These are phyloP conservation scores for Euborellia annulipes DNA, from an alignment of 1,140 invertebrate genomes.

Conservation along the genomic window DNA sequence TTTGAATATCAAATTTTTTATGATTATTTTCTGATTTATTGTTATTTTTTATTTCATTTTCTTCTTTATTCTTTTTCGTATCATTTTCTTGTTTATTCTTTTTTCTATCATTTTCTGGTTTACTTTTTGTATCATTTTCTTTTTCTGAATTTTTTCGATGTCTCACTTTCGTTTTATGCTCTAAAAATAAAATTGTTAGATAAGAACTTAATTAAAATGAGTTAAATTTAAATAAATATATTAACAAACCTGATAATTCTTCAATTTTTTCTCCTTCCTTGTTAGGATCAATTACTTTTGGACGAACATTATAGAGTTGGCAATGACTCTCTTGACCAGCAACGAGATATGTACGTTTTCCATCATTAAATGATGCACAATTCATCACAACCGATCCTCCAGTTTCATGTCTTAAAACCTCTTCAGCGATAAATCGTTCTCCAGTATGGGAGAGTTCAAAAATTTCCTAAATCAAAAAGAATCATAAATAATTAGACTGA, in stretches of 20 bases:
- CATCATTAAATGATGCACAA: constrained; percentile 50
- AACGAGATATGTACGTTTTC: constrained; percentile 57
- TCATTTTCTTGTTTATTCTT: constrained; percentile 23
- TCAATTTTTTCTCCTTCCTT: constrained; percentile 10
- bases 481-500: constrained; percentile 3
- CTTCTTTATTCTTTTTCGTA: not conserved
- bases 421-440: constrained; percentile 60
- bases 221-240: no score
- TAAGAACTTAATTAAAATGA: no score
- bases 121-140: constrained; percentile 24
- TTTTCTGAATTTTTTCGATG: constrained; percentile 25
- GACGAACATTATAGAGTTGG: constrained; percentile 70
- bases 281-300: constrained; percentile 35
- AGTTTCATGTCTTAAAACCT: constrained; percentile 75
- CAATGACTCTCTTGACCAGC: constrained; percentile 85
- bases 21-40: constrained; percentile 15
- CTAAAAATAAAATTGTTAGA: constrained; percentile 5
- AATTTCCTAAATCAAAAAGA: constrained; percentile 54
- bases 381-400: constrained; percentile 85
- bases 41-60: not conserved
- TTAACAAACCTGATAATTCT: constrained; percentile 14
- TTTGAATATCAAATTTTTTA: not conserved
- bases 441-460: constrained; percentile 78
- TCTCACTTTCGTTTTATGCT: constrained; percentile 19
- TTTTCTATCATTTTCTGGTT: constrained; percentile 26